These are phyloP conservation scores for Zapornia atra DNA, from an alignment of 2,113 vertebrate genomes.

Conservation along the genomic window DNA sequence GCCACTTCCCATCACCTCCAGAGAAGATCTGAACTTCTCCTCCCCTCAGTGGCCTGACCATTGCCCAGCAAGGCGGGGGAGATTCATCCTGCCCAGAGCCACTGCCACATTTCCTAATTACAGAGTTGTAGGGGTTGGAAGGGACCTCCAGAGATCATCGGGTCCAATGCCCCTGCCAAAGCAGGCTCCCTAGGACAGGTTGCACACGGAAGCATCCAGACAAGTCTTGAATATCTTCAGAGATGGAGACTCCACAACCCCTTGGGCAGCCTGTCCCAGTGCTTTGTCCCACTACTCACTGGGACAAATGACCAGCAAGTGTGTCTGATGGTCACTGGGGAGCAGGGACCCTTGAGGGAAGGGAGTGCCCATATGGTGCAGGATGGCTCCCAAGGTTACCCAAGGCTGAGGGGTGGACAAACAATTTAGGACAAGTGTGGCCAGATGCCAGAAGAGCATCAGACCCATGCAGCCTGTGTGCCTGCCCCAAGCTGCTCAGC, in stretches of 20 bases:
- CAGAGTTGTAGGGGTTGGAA: no score
- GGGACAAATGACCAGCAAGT: neutral
- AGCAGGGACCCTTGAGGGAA: rapidly evolving
- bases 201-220: no score
- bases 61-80: rapidly evolving
- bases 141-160: no score
- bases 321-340: rapidly evolving
- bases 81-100: no score
- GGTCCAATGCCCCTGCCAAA: no score
- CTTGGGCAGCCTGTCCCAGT: no score
- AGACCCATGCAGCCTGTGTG: rapidly evolving
- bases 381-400: neutral
- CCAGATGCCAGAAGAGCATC: rapidly evolving
- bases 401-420: neutral
- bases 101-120: neutral
- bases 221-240: no score
- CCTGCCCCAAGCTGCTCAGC: neutral
- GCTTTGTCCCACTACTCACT: neutral
- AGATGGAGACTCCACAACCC: no score
- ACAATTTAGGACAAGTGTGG: neutral
- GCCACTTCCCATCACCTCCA: neutral
- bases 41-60: neutral
- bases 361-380: rapidly evolving
- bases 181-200: no score
- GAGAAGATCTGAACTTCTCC: neutral